phyloP scores from a whole-genome alignment of 2,113 vertebrate genomes.

The Malurus cyaneus region DNA sequence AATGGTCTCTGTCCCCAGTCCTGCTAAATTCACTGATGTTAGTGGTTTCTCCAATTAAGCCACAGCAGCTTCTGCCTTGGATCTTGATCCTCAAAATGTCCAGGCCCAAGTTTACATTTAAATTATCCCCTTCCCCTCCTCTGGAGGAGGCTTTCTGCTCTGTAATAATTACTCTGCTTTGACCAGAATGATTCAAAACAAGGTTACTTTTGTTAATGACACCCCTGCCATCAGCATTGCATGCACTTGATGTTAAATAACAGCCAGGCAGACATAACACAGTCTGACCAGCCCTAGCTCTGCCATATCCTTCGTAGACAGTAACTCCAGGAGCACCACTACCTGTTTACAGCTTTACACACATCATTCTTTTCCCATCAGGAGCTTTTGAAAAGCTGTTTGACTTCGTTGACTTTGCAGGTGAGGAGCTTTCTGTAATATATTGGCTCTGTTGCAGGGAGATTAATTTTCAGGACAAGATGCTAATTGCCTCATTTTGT shows the following conservation, averaged over 20 bases:
- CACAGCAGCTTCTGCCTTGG: background rate
- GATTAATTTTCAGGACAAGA: slow-evolving; percentile 27
- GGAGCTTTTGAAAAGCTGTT: slow-evolving; percentile 2
- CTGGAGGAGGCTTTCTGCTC: background rate
- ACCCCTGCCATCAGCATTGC: background rate
- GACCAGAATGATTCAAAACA: background rate
- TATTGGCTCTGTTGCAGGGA: background rate
- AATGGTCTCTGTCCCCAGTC: background rate
- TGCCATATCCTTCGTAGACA: background rate
- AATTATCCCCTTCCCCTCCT: background rate
- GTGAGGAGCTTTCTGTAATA: background rate
- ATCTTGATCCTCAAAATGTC: background rate
- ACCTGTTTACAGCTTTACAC: background rate
- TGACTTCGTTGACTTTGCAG: slow-evolving; percentile 8
- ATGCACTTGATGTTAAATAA: background rate
- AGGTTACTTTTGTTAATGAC: background rate
- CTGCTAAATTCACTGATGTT: background rate
- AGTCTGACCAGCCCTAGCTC: background rate
- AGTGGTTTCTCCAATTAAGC: background rate
- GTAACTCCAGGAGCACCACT: background rate
- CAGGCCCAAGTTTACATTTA: background rate
- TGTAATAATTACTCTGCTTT: background rate
- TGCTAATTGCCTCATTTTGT: slow-evolving; percentile 10
- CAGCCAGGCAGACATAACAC: background rate
- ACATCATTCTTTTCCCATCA: background rate